These are phyloP conservation scores for Halocynthia aurantium DNA, from an alignment of 23 tunicate species.

Conservation along the genomic window DNA sequence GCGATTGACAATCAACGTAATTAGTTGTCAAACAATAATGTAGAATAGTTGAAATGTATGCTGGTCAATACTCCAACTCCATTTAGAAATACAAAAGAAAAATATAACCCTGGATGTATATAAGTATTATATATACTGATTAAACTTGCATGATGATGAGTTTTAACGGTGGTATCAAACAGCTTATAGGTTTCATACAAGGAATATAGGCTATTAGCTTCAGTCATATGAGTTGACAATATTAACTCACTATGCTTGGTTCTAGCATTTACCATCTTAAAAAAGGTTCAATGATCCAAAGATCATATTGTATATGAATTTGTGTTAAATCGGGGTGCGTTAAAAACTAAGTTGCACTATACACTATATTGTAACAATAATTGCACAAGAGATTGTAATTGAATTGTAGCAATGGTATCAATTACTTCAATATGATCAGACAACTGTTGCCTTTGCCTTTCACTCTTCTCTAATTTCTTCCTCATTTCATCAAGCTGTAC, in stretches of 20 bases:
- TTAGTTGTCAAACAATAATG: no score
- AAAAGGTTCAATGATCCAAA: background rate
- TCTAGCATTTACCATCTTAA: background rate
- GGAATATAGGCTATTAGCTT: no score
- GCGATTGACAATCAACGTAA: background rate
- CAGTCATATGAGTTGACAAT: no score
- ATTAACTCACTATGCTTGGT: background rate
- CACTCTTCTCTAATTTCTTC: conserved; percentile 82
- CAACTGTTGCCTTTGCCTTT: conserved; percentile 85
- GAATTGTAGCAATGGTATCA: no score
- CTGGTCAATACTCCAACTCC: background rate
- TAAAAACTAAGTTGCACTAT: background rate
- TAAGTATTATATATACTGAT: no score
- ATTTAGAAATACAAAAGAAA: background rate
- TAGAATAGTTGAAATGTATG: no score
- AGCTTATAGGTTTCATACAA: no score
- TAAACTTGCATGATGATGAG: no score
- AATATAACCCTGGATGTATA: background rate
- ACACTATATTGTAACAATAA: background rate
- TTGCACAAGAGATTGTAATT: no score
- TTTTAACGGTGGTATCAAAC: no score
- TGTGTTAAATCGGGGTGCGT: background rate
- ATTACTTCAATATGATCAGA: conserved; percentile 91
- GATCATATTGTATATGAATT: no score
- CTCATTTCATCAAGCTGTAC: conserved; percentile 80